A percentile compares a stretch with the other conserved stretches of the same genome.
Evolutionary conservation across 2,113 vertebrate genomes (phyloP).

Genomic region (Cardinalis cardinalis): DNA sequence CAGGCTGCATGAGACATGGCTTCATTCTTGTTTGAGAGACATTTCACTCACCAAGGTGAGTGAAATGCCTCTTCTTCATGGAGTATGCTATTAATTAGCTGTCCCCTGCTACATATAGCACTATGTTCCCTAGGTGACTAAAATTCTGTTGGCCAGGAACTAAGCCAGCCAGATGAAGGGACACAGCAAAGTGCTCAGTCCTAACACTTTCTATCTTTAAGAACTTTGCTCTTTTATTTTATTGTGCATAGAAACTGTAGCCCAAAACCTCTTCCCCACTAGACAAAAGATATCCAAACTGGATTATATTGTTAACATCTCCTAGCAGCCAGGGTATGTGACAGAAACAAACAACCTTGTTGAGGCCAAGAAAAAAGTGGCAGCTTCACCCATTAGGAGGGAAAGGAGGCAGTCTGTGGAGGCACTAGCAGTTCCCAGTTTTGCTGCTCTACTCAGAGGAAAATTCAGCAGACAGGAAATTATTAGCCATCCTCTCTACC

Average conservation of each 20-base stretch:
- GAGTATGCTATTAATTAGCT: not conserved
- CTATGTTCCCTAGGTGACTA: not conserved
- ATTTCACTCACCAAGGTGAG: accelerated
- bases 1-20: not conserved
- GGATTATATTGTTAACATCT: not conserved
- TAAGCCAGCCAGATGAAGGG: not conserved
- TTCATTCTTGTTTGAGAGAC: not conserved
- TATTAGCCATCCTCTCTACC: not conserved
- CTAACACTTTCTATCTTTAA: not conserved
- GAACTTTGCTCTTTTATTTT: not conserved
- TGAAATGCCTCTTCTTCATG: not conserved
- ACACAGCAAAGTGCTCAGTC: not conserved
- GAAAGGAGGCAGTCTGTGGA: not conserved
- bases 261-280: not conserved
- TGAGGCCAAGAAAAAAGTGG: not conserved
- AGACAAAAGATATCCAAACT: not conserved
- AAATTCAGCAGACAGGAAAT: not conserved
- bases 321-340: not conserved
- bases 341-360: not conserved
- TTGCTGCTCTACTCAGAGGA: not conserved
- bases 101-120: not conserved
- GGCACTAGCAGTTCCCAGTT: not conserved
- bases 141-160: not conserved
- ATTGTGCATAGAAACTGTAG: not conserved
- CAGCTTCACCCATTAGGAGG: not conserved